Conservation (phyloP, 2,113 vertebrate species). For the Pavo muticus region DNA sequence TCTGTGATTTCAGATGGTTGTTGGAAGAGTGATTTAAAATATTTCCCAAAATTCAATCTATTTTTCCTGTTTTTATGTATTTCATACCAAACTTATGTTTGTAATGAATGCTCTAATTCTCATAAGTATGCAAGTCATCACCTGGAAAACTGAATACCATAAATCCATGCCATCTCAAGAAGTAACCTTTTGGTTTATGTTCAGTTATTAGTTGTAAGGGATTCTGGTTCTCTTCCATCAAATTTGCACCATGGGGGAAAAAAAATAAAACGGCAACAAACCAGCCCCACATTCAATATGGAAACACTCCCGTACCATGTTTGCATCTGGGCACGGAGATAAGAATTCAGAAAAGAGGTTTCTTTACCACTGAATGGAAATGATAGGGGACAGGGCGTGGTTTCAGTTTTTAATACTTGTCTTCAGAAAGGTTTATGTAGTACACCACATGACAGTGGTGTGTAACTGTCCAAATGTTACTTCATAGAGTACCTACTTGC, state of each 20-base stretch:
- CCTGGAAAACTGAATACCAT: neutral
- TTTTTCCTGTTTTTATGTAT: neutral
- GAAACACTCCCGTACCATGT: neutral
- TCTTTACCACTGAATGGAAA: neutral
- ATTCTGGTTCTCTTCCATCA: neutral
- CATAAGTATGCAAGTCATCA: neutral
- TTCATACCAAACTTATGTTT: neutral
- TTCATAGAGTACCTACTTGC: neutral
- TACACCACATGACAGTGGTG: neutral
- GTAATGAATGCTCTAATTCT: neutral
- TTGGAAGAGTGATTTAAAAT: neutral
- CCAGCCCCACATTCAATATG: neutral
- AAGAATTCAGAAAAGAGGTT: neutral
- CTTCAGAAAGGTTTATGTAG: neutral
- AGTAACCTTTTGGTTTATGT: neutral
- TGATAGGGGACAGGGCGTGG: neutral
- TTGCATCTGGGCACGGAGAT: neutral
- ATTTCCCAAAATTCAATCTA: neutral
- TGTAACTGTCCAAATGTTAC: neutral
- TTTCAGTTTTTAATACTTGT: neutral
- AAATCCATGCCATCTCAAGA: neutral
- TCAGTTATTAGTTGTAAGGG: neutral
- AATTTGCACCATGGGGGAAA: neutral
- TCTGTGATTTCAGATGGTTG: neutral
- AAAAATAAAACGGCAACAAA: neutral